phyloP scores from a whole-genome alignment of 2,888 invertebrate genomes.

The Tetranychus truncatus region DNA sequence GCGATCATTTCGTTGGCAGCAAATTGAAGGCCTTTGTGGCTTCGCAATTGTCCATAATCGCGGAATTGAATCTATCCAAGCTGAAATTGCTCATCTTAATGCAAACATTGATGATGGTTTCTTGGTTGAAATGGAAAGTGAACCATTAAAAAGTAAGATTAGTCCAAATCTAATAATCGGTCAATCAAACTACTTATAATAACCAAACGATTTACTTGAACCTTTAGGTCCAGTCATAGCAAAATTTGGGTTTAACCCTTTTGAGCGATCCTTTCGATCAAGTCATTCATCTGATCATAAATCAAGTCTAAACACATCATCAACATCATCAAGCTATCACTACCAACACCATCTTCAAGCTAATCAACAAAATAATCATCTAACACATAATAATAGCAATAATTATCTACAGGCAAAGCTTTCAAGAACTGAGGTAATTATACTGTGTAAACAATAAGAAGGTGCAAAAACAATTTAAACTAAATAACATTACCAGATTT shows the following conservation, averaged over 20 bases:
- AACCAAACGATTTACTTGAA: too few species aligned
- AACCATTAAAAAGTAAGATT: neutral
- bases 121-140: neutral
- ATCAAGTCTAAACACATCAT: neutral
- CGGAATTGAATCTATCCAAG: neutral
- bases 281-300: neutral
- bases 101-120: too few species aligned
- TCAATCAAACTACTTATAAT: too few species aligned
- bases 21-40: slow-evolving; percentile 70
- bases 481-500: too few species aligned
- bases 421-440: neutral
- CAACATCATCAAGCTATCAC: neutral
- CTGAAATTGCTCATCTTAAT: neutral
- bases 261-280: neutral
- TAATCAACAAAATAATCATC: too few species aligned
- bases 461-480: too few species aligned
- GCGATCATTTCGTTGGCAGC: slow-evolving; percentile 80
- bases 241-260: neutral
- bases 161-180: too few species aligned
- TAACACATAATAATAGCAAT: neutral
- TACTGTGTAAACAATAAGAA: neutral
- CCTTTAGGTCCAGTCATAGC: neutral
- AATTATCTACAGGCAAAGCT: neutral
- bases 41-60: slow-evolving; percentile 52
- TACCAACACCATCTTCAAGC: neutral